Percentiles rank a stretch among this genome's conserved stretches.
Conservation (phyloP, 2,797 vertebrate species). For the Hippoglossus hippoglossus region DNA sequence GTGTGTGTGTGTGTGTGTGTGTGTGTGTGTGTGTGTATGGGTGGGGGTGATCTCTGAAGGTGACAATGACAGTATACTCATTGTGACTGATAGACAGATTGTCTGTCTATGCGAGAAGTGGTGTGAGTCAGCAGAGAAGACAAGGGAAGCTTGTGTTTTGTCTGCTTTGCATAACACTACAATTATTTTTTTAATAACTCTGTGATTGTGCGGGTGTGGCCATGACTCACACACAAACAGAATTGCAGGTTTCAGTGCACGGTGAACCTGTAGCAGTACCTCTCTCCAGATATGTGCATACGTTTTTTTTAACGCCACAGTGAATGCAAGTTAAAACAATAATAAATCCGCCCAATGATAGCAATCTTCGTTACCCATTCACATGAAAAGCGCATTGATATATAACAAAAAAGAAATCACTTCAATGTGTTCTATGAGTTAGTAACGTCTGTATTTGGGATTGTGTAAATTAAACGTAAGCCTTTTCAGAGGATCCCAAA, state of each 20-base stretch:
- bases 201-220: conserved; percentile 22
- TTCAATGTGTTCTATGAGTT: no score
- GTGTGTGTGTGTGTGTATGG: no score
- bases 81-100: not conserved
- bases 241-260: conserved; percentile 20
- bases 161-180: conserved; percentile 3
- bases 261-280: not conserved
- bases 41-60: not conserved
- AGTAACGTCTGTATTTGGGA: not conserved
- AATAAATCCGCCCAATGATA: conserved; percentile 2
- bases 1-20: no score
- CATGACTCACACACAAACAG: conserved; percentile 45
- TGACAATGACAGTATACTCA: not conserved
- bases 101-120: not conserved
- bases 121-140: not conserved
- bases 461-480: no score
- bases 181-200: conserved; percentile 28
- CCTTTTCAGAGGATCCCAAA: no score
- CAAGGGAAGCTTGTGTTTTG: conserved; percentile 6
- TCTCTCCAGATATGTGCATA: conserved; percentile 4
- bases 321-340: not conserved
- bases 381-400: not conserved
- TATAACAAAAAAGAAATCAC: no score
- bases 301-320: not conserved
- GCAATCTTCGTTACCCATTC: not conserved